Base-by-base conservation (phyloP, 2,888 invertebrate genomes). In the Eristalis intricaria region DNA sequence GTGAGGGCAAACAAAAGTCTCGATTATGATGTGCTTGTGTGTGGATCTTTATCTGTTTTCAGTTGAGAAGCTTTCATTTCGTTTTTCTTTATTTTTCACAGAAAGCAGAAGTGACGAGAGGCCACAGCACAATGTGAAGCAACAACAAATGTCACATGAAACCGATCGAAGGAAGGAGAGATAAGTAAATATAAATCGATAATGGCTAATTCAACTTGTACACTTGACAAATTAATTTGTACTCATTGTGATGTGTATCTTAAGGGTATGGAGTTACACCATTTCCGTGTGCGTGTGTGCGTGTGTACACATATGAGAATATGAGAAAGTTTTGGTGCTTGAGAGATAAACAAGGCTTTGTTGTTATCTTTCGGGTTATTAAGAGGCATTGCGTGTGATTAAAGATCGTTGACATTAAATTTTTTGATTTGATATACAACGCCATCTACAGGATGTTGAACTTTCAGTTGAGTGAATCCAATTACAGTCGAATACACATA, bases 121-220 rank as follows among this genome's bases (percentile, higher is more conserved):
- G 13, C n/a, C n/a, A n/a, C n/a, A n/a, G n/a, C n/a, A 61, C 4
- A 23, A 3, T 50, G 7, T 8, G 50, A n/a, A 43, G n/a, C 43
- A 43, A 43, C n/a, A 50, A 50, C n/a, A 86, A 69, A 74, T 73
- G 64, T 80, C 71, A 81, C 63, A 74, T 11, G 19, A 58, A 43
- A 43, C 22, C 38, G 29, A 85, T 77, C 69, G 61, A 77, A 63
- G n/a, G 15, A 5, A 32, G 35, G 22, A 22, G 22, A 40, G 73
- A 70, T 75, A 78, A 81, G 71, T 70, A 77, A 78, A 78, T 74
- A 74, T 38, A 78, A 78, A 78, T 86, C 78, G 83, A 86, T 86
- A 86, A 82, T 86, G 74, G 78, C 78, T 82, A 86, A 86, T 86
- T 86, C 71, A 70, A 78, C 74, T 70, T 86, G 86, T 82, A 78